Base-by-base conservation (phyloP, 2,797 vertebrate species). In the Girardinus metallicus region DNA sequence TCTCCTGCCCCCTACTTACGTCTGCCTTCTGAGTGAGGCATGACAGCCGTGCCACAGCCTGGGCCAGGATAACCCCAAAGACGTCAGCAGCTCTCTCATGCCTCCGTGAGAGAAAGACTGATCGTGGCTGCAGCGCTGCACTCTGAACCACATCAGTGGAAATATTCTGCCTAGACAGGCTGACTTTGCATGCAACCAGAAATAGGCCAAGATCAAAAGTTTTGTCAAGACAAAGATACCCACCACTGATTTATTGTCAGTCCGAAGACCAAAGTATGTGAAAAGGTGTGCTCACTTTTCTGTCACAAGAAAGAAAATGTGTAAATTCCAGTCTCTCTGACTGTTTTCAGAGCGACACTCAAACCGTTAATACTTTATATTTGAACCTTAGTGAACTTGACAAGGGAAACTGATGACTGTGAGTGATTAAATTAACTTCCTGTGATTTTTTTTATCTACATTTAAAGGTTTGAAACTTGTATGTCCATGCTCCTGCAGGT, bases 21-120 rank as follows among this genome's bases (percentile, higher is more conserved):
- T 92, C 90, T 91, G 87, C 84, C 77, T 87, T 87, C 81, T 90
- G 90, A 94, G 87, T 86, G 86, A 91, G 84, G 92, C 92, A 91
- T 90, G 91, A 90, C 92, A 91, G 87, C 83, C 83, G 79, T 91
- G 93, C 90, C 94, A 94, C 86, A 89, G 88, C 66, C 81, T 5
- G 21, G 80, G 86, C 92, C 91, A 93, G 89, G 89, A 94, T 94
- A 94, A 94, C 94, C 94, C 92, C 85, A 94, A 91, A 93, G 92
- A 95, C 91, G 93, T 94, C 94, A 95, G 88, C 91, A 92, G 82
- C 81, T 80, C 76, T 75, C 83, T 86, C 72, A 70, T 88, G 83
- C 87, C 86, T 92, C 82, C 76, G 86, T 93, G 94, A 92, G 92
- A 93, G 88, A 90, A 86, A 80, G 81, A 64, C 29, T 81, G 85